Evolutionary conservation across 1,140 invertebrate species (phyloP).

Genomic region (Chrysoperla carnea): DNA sequence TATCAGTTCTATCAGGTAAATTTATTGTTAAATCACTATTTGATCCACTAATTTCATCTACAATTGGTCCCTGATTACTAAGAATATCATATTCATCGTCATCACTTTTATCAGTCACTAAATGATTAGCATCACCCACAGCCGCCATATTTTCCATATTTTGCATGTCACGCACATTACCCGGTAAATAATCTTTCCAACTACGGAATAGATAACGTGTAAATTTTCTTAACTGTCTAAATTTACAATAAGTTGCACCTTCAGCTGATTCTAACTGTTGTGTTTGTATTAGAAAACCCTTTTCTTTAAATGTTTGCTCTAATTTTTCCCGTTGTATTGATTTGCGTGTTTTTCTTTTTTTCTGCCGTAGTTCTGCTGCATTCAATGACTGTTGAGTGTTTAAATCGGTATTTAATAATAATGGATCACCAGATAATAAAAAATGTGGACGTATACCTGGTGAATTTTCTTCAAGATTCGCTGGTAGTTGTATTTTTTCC

Average conservation of each 20-base stretch:
- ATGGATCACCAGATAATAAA: slow-evolving; percentile 24
- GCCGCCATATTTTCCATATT: slow-evolving; percentile 5
- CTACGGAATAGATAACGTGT: slow-evolving; percentile 79
- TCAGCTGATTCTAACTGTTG: slow-evolving; percentile 82
- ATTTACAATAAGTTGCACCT: slow-evolving; percentile 86
- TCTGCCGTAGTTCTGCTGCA: slow-evolving; percentile 19
- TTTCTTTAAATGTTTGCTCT: slow-evolving; percentile 82
- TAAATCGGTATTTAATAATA: slow-evolving; percentile 20
- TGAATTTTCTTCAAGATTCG: slow-evolving; percentile 10
- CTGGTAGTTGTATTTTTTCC: slow-evolving; percentile 25
- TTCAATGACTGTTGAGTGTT: slow-evolving; percentile 18
- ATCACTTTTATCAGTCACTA: slow-evolving; percentile 3
- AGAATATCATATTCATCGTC: slow-evolving; percentile 5
- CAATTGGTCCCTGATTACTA: neutral
- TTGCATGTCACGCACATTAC: slow-evolving; percentile 33
- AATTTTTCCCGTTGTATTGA: slow-evolving; percentile 70
- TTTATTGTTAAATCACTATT: too few relatives aligned
- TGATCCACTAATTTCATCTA: too few relatives aligned
- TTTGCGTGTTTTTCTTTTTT: slow-evolving; percentile 60
- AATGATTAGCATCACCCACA: neutral
- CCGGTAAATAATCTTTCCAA: slow-evolving; percentile 84
- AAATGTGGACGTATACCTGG: slow-evolving; percentile 6
- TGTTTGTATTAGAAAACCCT: slow-evolving; percentile 82
- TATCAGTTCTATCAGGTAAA: too few relatives aligned
- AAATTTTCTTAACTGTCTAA: slow-evolving; percentile 76